These are phyloP conservation scores for Drosophila nr. perissopoda DNA, from an alignment of 2,888 invertebrate genomes.

Conservation along the genomic window DNA sequence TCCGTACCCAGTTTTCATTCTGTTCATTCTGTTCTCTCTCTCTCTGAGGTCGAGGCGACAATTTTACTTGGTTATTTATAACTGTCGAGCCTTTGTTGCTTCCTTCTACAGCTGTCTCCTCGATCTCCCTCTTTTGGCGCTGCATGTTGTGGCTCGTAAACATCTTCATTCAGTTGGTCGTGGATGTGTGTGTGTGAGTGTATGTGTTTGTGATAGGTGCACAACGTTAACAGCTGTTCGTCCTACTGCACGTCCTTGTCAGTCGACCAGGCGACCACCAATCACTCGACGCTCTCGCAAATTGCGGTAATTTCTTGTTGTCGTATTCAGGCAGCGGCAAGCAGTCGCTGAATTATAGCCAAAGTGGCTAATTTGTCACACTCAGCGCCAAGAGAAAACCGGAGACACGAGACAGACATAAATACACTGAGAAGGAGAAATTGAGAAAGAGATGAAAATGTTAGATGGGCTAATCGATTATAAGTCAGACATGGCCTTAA, in stretches of 20 bases:
- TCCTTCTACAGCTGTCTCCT: background rate
- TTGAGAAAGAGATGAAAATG: background rate
- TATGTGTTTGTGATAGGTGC: slow-evolving; percentile 43
- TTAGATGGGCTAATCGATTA: slow-evolving; percentile 6
- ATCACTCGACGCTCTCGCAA: slow-evolving; percentile 75
- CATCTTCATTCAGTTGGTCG: slow-evolving; percentile 60
- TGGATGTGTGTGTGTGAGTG: slow-evolving; percentile 5
- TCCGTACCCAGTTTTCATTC: slow-evolving; percentile 26
- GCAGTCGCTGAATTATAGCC: slow-evolving; percentile 71
- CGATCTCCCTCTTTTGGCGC: background rate
- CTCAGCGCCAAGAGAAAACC: slow-evolving; percentile 25
- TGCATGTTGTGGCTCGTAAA: slow-evolving; percentile 34
- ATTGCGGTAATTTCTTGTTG: slow-evolving; percentile 81
- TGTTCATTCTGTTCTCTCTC: slow-evolving; percentile 3
- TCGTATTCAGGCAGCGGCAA: slow-evolving; percentile 65
- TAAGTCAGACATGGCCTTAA: slow-evolving; percentile 34
- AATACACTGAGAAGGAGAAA: slow-evolving; percentile 6
- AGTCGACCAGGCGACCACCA: slow-evolving; percentile 56
- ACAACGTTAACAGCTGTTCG: slow-evolving; percentile 42
- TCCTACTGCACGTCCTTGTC: slow-evolving; percentile 36
- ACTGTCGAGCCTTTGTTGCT: slow-evolving; percentile 64
- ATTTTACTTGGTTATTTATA: slow-evolving; percentile 78
- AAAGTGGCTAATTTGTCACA: slow-evolving; percentile 79
- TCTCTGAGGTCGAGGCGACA: slow-evolving; percentile 55
- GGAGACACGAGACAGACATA: slow-evolving; percentile 10